Conservation (phyloP, 2,888 invertebrate genomes). For the Apodemia zela region DNA sequence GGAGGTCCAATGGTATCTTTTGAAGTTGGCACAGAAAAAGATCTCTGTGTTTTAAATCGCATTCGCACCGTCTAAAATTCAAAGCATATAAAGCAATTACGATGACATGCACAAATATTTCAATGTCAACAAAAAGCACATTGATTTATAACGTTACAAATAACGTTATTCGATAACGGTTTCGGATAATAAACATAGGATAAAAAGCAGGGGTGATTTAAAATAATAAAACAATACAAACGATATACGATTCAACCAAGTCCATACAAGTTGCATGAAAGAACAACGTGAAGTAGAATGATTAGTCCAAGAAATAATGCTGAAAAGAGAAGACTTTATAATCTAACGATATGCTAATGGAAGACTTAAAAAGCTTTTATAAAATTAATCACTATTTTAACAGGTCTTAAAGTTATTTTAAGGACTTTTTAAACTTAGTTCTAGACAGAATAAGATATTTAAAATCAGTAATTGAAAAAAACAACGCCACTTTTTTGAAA, state of each 20-base stretch:
- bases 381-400: too few species aligned
- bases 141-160: slow-evolving; percentile 16
- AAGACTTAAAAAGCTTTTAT: slow-evolving; percentile 19
- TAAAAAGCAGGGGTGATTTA: slow-evolving; percentile 29
- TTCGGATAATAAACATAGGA: slow-evolving; percentile 33
- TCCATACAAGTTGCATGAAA: slow-evolving; percentile 56
- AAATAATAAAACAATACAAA: slow-evolving; percentile 52
- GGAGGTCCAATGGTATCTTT: slow-evolving; percentile 83
- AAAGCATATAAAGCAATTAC: slow-evolving; percentile 40
- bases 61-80: slow-evolving; percentile 82
- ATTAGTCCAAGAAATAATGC: slow-evolving; percentile 38
- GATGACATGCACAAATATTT: slow-evolving; percentile 29
- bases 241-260: slow-evolving; percentile 49
- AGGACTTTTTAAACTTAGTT: too few species aligned
- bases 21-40: slow-evolving; percentile 94
- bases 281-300: slow-evolving; percentile 47
- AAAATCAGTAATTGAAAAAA: too few species aligned
- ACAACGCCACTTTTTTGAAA: too few species aligned
- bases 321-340: slow-evolving; percentile 35
- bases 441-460: too few species aligned
- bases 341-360: slow-evolving; percentile 28
- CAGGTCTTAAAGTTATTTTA: too few species aligned
- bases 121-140: slow-evolving; percentile 22
- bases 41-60: slow-evolving; percentile 95
- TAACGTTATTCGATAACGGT: slow-evolving; percentile 8